phyloP scores from a whole-genome alignment of 1,140 invertebrate genomes.

The Conus ventricosus region DNA sequence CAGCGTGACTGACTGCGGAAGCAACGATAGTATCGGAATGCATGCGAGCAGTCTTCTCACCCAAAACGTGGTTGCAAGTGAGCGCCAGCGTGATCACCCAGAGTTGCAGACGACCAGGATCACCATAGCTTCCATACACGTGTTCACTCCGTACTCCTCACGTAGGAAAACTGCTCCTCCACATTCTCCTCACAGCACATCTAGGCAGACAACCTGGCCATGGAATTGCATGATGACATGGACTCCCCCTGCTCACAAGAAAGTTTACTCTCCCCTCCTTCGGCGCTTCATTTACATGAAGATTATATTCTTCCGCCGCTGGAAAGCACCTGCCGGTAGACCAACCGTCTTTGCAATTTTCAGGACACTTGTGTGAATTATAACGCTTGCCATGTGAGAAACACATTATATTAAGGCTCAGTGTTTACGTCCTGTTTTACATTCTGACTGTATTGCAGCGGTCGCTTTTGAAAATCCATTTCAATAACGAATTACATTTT shows the following conservation, averaged over 20 bases:
- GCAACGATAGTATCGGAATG: constrained; percentile 2
- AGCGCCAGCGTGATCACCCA: not conserved
- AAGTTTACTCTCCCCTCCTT: constrained; percentile 10
- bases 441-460: no score
- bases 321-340: not conserved
- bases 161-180: not conserved
- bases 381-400: no score
- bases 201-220: not conserved
- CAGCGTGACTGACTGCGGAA: not conserved
- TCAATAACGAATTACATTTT: not conserved
- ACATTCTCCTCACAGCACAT: not conserved
- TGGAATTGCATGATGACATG: not conserved
- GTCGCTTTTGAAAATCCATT: not conserved
- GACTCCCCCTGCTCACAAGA: not conserved
- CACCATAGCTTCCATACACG: constrained; percentile 2
- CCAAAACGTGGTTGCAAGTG: not conserved
- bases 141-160: not conserved
- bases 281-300: constrained; percentile 5
- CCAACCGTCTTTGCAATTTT: not conserved
- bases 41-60: not conserved
- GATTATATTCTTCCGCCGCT: constrained; percentile 2
- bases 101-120: not conserved
- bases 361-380: not conserved
- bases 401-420: no score
- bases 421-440: no score